These are phyloP conservation scores for Drosophila paranaensis DNA, from an alignment of 2,888 invertebrate genomes.

Conservation along the genomic window DNA sequence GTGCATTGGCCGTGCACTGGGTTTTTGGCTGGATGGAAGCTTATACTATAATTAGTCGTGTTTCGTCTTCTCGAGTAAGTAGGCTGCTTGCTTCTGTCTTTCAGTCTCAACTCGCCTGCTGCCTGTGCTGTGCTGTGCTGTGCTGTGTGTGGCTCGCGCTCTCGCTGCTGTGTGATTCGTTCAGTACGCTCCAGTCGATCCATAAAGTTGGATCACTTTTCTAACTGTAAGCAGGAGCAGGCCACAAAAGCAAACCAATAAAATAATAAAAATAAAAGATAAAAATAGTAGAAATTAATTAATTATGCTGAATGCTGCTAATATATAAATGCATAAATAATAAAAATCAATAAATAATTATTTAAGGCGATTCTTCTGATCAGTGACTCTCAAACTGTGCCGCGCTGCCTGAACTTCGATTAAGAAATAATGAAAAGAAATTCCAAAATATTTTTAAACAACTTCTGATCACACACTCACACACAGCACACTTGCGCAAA, in stretches of 20 bases:
- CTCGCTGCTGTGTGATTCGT: conserved; percentile 61
- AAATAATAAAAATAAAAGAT: neutral
- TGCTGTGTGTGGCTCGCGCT: conserved; percentile 58
- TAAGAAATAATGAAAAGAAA: too few relatives aligned
- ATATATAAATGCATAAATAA: neutral
- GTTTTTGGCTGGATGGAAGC: conserved; percentile 78
- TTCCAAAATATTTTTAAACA: neutral
- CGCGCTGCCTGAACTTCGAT: too few relatives aligned
- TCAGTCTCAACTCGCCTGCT: conserved; percentile 51
- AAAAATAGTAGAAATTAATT: neutral
- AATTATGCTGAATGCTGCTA: neutral
- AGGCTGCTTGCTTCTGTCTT: conserved; percentile 70
- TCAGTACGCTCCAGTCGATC: conserved; percentile 85
- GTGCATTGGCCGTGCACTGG: conserved; percentile 43
- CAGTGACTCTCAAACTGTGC: conserved; percentile 49
- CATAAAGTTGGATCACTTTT: conserved; percentile 82
- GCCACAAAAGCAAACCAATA: conserved; percentile 1
- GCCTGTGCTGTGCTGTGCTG: conserved; percentile 34
- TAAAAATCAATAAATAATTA: neutral
- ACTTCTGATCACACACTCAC: neutral
- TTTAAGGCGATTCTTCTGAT: neutral
- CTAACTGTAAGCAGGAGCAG: conserved; percentile 58
- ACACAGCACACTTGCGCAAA: neutral
- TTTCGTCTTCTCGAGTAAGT: conserved; percentile 85
- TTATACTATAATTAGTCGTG: conserved; percentile 84